Evolutionary conservation across 2,888 invertebrate genomes (phyloP), one percentile per base, ranked within the genome.

Genomic region (Scaptomyza tumidula): DNA sequence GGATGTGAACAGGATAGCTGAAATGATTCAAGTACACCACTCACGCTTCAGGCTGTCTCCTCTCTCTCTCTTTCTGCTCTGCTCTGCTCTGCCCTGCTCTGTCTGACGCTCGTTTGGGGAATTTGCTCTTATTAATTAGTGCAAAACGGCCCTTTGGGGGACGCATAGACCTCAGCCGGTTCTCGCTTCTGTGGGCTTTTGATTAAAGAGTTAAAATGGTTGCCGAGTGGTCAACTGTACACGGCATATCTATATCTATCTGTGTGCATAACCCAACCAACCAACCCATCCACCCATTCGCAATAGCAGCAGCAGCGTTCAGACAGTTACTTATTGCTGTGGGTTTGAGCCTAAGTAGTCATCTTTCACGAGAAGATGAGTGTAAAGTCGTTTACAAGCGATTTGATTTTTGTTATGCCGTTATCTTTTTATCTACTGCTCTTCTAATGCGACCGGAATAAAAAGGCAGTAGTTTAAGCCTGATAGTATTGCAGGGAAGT

Each of bases 121-220:
- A 88, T 86, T 88, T 79, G 72, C 86, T 79, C 82, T 88, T 86
- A 86, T 86, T 86, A 86, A 86, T 86, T 86, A 86, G 89, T 82
- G 86, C 85, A 86, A 86, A 86, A 86, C 77, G 89, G 89, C 87
- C 85, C 89, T 88, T 88, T 77, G 89, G 85, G 85, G 87, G 71
- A 66, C 63, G 49, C 65, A 63, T 41, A 44, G 44, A 78, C 59
- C 70, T 66, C 57, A 53, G 77, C 58, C 62, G 69, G 75, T 41
- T 41, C 16, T 16, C 41, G 63, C 65, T 63, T 55, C 63, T 65
- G 61, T 66, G 86, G 66, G 64, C 74, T 80, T 78, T 85, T 86
- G 81, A 86, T 86, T 82, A 82, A 82, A 75, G 81, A 79, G 75
- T 57, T 81, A 64, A 70, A 77, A 69, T 74, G 78, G 69, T 74